A percentile compares a stretch with the other conserved stretches of the same genome.
phyloP scores from a whole-genome alignment of 1,140 invertebrate genomes.

The Palaemon carinicauda region DNA sequence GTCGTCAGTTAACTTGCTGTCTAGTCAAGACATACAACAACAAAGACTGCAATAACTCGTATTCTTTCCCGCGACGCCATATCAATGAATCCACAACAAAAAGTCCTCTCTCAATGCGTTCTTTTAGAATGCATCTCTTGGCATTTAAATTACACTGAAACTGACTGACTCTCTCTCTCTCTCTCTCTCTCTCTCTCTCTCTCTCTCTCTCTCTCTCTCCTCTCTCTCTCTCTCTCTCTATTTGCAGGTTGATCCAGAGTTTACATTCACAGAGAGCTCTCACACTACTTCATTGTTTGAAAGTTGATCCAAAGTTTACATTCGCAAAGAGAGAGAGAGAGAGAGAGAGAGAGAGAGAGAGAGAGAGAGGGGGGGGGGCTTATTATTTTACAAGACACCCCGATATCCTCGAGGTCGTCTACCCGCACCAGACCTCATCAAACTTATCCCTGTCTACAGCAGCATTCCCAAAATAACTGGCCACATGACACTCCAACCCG shows the following conservation, averaged over 20 bases:
- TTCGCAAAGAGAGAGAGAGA: background rate
- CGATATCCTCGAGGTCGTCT: background rate
- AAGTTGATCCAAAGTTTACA: background rate
- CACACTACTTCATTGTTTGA: background rate
- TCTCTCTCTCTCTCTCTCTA: background rate
- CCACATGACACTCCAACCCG: too few relatives aligned
- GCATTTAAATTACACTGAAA: too few relatives aligned
- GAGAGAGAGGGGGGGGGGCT: conserved; percentile 18
- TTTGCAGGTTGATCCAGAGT: background rate
- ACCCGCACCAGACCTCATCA: too few relatives aligned
- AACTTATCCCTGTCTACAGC: too few relatives aligned
- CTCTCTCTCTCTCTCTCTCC: background rate
- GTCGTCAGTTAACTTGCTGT: too few relatives aligned
- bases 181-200: background rate
- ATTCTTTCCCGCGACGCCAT: too few relatives aligned
- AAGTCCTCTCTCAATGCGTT: background rate
- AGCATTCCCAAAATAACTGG: too few relatives aligned
- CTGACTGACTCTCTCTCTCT: background rate
- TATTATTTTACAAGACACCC: too few relatives aligned
- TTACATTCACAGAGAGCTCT: background rate
- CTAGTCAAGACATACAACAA: too few relatives aligned
- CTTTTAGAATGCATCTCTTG: too few relatives aligned
- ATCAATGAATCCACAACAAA: too few relatives aligned
- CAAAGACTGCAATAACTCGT: too few relatives aligned
- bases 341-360: conserved; percentile 31